Conservation (phyloP, 2,797 vertebrate genomes). For the Sebastes iracundus region DNA sequence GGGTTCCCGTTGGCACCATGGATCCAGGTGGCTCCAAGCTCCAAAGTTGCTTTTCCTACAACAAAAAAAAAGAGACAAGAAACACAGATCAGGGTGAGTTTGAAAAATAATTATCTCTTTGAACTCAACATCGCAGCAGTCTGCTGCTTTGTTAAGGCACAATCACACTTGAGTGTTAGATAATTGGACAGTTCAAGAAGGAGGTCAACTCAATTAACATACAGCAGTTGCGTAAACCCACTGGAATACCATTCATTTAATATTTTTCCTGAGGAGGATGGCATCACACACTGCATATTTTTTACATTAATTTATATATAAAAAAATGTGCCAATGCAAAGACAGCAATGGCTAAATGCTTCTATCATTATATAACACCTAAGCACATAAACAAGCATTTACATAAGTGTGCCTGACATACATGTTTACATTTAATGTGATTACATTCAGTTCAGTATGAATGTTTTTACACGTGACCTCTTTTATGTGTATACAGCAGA, state of each 20-base stretch:
- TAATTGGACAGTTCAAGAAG: background rate
- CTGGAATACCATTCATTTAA: background rate
- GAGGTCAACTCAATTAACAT: slow-evolving; percentile 18
- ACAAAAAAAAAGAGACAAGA: background rate
- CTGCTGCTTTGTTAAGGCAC: background rate
- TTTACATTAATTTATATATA: background rate
- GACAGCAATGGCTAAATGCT: background rate
- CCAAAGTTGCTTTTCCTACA: slow-evolving; percentile 93
- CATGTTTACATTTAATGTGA: background rate
- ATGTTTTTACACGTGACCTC: background rate
- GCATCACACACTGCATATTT: background rate
- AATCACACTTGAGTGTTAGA: background rate
- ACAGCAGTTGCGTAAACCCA: background rate
- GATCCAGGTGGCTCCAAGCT: slow-evolving; percentile 99
- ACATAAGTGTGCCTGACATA: slow-evolving; percentile 23
- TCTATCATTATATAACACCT: background rate
- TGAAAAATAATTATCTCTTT: background rate
- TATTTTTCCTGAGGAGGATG: slow-evolving; percentile 1
- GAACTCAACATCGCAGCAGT: background rate
- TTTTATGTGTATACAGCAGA: background rate
- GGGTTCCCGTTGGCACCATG: slow-evolving; percentile 98
- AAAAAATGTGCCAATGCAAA: background rate
- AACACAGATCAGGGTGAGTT: background rate
- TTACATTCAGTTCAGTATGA: background rate
- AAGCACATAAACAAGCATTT: slow-evolving; percentile 24